Base-by-base conservation (phyloP, 2,888 invertebrate species). In the Archips xylosteana region DNA sequence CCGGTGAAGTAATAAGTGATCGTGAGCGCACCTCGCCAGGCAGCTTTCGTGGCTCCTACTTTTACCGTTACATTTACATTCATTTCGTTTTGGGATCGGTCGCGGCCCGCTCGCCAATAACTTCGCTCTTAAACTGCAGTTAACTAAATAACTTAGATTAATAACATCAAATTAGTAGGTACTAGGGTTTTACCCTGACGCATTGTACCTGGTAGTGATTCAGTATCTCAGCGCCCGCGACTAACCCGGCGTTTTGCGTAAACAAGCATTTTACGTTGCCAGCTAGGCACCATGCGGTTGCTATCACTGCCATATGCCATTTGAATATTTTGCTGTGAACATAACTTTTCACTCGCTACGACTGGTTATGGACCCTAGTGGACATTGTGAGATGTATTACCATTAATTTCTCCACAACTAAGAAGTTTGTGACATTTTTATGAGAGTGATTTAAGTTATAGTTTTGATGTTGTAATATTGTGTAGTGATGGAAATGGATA, bases 281-380 rank as follows among this genome's bases (percentile, higher is more conserved):
- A 94, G 85, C 92, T 85, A 90, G 90, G 94, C 94, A 93, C 92
- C 94, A 94, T 94, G 94, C 90, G 94, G 92, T 92, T 83, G 86
- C 79, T 83, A 79, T 79, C 78, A 83, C 81, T 83, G 74, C 92
- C 94, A 92, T 94, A 94, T 94, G 94, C 87, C 84, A 77, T 78
- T 79, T 85, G 81, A 85, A 80, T 83, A 84, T 80, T 79, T 73
- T 78, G 73, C 74, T 70, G 79, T 85, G 78, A 72, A 78, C 75
- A 78, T 76, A 64, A 78, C 49, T 76, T 80, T 76, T 73, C 76
- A 74, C 54, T 65, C 70, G 76, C 77, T 75, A 75, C 70, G 75
- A 80, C 76, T 70, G 36, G 54, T 75, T 76, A 70, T 64, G 75
- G 70, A 45, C 45, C 51, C n/a, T 67, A 82, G 84, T 85, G 85